These are phyloP conservation scores for Psococerastis gibbosa DNA, from an alignment of 2,888 invertebrate genomes.

Conservation along the genomic window DNA sequence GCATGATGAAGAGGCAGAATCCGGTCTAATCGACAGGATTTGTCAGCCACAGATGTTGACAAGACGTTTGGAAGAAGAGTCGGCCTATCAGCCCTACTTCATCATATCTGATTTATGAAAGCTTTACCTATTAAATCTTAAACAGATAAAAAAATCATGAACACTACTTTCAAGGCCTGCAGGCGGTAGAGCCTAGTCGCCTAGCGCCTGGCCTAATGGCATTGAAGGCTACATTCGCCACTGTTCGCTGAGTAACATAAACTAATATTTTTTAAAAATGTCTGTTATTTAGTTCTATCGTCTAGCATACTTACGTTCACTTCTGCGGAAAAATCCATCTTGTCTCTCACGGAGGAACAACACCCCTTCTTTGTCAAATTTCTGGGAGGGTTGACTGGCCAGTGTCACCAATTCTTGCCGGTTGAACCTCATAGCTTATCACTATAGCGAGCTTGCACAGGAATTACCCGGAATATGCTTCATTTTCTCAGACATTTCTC, in stretches of 20 bases:
- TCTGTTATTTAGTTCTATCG: conserved; percentile 17
- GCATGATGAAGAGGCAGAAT: too few relatives aligned
- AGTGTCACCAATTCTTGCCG: conserved; percentile 69
- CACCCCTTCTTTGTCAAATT: conserved; percentile 83
- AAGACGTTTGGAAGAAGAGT: too few relatives aligned
- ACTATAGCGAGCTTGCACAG: background rate
- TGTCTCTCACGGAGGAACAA: conserved; percentile 71
- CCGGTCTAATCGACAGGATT: too few relatives aligned
- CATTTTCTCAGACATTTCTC: too few relatives aligned
- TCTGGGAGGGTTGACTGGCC: conserved; percentile 69
- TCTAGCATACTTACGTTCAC: conserved; percentile 64
- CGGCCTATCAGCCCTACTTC: too few relatives aligned
- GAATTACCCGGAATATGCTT: too few relatives aligned
- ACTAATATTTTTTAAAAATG: conserved; percentile 17
- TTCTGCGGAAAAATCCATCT: conserved; percentile 77
- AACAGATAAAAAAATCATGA: background rate
- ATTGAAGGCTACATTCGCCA: too few relatives aligned
- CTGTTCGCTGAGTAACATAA: conserved; percentile 14
- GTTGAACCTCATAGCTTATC: conserved; percentile 89
- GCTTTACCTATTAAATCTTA: too few relatives aligned
- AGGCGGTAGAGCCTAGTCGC: too few relatives aligned
- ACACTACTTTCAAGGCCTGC: conserved; percentile 8
- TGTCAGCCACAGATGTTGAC: too few relatives aligned
- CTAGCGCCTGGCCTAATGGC: too few relatives aligned
- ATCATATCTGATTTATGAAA: too few relatives aligned